Percentiles rank a stretch among this genome's conserved stretches.
Conservation (phyloP, 2,888 invertebrate species). For the Ochlodes sylvanus region DNA sequence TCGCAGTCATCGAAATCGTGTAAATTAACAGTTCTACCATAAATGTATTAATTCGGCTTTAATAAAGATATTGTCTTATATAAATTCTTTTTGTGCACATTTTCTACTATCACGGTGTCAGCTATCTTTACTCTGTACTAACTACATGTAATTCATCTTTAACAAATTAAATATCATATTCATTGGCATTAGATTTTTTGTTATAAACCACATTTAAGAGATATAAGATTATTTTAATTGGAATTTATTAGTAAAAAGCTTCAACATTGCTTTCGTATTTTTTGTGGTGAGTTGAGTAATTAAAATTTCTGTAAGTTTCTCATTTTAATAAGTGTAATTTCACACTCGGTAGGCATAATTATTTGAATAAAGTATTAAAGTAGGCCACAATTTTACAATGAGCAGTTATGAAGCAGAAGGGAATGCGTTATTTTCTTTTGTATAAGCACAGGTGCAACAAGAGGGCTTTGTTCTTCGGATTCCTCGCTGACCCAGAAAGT, state of each 20-base stretch:
- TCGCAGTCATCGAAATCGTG: conserved; percentile 46
- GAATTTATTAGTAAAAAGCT: conserved; percentile 4
- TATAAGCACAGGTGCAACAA: conserved; percentile 23
- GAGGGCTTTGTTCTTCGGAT: conserved; percentile 22
- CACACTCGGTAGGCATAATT: background rate
- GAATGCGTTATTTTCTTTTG: conserved; percentile 4
- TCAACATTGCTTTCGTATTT: conserved; percentile 5
- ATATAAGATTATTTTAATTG: background rate
- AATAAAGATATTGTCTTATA: conserved; percentile 43
- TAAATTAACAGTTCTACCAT: conserved; percentile 36
- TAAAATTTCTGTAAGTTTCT: no score
- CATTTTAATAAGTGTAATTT: background rate
- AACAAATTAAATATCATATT: conserved; percentile 59
- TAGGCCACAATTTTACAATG: conserved; percentile 3
- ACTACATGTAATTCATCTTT: conserved; percentile 58
- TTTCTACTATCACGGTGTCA: conserved; percentile 39
- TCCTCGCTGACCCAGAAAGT: conserved; percentile 42
- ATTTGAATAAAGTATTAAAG: conserved; percentile 5
- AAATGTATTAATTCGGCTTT: conserved; percentile 40
- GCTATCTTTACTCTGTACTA: conserved; percentile 51
- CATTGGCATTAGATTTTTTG: conserved; percentile 52
- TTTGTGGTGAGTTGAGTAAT: background rate
- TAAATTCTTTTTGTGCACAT: conserved; percentile 51
- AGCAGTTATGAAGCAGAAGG: background rate
- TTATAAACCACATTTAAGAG: conserved; percentile 40